A percentile compares a stretch with the other conserved stretches of the same genome.
Evolutionary conservation across 1,140 invertebrate genomes (phyloP).

Genomic region (Drosophila triauraria): DNA sequence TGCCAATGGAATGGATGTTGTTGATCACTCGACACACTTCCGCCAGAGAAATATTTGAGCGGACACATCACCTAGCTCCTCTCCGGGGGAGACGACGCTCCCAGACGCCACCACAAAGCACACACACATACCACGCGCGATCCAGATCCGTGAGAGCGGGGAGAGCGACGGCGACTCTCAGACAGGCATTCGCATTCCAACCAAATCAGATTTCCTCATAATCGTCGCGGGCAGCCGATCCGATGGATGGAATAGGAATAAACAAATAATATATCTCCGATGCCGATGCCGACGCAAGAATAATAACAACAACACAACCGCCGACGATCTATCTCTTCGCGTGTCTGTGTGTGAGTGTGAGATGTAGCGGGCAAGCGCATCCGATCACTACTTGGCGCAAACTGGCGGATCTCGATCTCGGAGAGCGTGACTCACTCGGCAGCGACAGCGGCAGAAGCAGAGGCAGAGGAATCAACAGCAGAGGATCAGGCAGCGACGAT

Average conservation of each 20-base stretch:
- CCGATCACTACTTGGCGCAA: constrained; percentile 57
- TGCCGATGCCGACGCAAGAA: constrained; percentile 33
- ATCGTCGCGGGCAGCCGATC: constrained; percentile 47
- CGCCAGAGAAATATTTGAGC: constrained; percentile 60
- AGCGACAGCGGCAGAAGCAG: constrained; percentile 19
- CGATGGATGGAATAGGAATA: constrained; percentile 59
- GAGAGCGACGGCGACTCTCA: constrained; percentile 30
- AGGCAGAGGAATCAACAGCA: constrained; percentile 11
- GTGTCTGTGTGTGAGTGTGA: neutral
- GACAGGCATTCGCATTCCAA: constrained; percentile 77
- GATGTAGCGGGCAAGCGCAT: constrained; percentile 50
- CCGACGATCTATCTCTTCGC: constrained; percentile 2
- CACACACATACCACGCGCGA: constrained; percentile 32
- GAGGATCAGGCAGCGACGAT: constrained; percentile 32
- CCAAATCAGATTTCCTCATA: constrained; percentile 81
- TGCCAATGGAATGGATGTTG: constrained; percentile 24
- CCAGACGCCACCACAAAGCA: constrained; percentile 28
- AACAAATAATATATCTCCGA: constrained; percentile 63
- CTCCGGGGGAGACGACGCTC: constrained; percentile 12
- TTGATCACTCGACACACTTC: constrained; percentile 66
- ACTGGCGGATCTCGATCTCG: constrained; percentile 52
- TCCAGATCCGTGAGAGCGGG: constrained; percentile 16
- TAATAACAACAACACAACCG: constrained; percentile 41
- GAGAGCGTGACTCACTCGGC: constrained; percentile 53
- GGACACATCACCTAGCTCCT: constrained; percentile 54